Evolutionary conservation across 2,797 vertebrate species (phyloP).

Genomic region (Heterohyrax brucei): DNA sequence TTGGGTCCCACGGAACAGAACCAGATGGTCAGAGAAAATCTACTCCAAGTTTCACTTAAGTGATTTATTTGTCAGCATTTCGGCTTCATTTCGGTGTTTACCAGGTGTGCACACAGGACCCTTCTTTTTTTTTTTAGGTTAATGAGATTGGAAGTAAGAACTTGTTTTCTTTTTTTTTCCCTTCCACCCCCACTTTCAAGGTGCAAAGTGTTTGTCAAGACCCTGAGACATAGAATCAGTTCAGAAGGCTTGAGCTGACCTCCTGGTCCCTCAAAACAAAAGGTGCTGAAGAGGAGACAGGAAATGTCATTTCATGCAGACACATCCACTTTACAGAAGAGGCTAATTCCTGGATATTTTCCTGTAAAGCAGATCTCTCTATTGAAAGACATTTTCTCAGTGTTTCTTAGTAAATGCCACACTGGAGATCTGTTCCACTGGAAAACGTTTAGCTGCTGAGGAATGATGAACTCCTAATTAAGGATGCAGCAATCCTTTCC

Average conservation of each 20-base stretch:
- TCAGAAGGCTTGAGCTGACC: constrained; percentile 13
- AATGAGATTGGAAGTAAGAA: constrained; percentile 67
- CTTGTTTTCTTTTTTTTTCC: constrained; percentile 8
- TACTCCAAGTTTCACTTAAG: constrained; percentile 46
- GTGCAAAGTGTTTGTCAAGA: constrained; percentile 76
- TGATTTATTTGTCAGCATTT: constrained; percentile 64
- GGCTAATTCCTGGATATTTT: constrained; percentile 53
- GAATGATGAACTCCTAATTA: constrained; percentile 61
- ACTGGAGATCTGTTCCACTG: constrained; percentile 63
- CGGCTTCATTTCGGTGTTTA: constrained; percentile 26
- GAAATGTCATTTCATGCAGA: constrained; percentile 58
- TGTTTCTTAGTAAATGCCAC: constrained; percentile 62
- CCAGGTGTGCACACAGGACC: constrained; percentile 46
- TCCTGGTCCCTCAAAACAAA: constrained; percentile 72
- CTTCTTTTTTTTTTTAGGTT: constrained; percentile 27
- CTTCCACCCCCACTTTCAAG: constrained; percentile 55
- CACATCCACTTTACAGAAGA: background rate
- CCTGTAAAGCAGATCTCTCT: constrained; percentile 67
- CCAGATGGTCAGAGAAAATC: constrained; percentile 48
- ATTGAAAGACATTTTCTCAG: constrained; percentile 60
- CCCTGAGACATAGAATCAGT: constrained; percentile 48
- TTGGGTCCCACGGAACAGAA: constrained; percentile 48
- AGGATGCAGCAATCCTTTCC: constrained; percentile 63
- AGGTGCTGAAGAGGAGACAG: constrained; percentile 49
- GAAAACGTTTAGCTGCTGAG: constrained; percentile 78